phyloP scores from a whole-genome alignment of 2,113 vertebrate genomes.

The Anoura caudifer region DNA sequence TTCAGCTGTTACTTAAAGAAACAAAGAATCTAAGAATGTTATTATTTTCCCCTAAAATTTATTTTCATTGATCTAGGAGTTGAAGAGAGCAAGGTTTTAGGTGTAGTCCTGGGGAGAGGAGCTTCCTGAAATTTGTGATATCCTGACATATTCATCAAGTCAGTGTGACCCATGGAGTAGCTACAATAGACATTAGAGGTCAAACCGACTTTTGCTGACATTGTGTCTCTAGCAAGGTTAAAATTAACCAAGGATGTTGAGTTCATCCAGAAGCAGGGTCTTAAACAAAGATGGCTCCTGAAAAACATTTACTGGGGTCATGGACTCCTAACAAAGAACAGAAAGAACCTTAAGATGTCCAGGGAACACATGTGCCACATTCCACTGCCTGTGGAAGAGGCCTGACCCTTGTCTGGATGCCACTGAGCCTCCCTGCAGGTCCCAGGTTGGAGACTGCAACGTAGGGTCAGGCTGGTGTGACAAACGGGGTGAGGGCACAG shows the following conservation, averaged over 20 bases:
- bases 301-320: not conserved
- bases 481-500: not conserved
- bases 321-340: not conserved
- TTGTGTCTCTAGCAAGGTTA: not conserved
- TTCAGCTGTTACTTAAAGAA: not conserved
- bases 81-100: not conserved
- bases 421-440: not conserved
- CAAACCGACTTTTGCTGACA: not conserved
- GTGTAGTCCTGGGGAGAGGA: not conserved
- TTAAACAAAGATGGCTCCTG: not conserved
- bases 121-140: not conserved
- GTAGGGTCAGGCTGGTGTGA: not conserved
- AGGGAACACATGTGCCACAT: fast-evolving
- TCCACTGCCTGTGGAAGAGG: not conserved
- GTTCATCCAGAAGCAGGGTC: not conserved
- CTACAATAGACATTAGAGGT: not conserved
- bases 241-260: not conserved
- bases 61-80: not conserved
- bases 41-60: not conserved
- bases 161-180: not conserved
- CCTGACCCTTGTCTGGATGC: not conserved
- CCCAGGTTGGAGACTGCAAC: not conserved
- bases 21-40: not conserved
- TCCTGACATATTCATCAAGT: not conserved
- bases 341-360: not conserved